Conservation (phyloP, 2,888 invertebrate genomes). For the Macrostomum cliftonense region DNA sequence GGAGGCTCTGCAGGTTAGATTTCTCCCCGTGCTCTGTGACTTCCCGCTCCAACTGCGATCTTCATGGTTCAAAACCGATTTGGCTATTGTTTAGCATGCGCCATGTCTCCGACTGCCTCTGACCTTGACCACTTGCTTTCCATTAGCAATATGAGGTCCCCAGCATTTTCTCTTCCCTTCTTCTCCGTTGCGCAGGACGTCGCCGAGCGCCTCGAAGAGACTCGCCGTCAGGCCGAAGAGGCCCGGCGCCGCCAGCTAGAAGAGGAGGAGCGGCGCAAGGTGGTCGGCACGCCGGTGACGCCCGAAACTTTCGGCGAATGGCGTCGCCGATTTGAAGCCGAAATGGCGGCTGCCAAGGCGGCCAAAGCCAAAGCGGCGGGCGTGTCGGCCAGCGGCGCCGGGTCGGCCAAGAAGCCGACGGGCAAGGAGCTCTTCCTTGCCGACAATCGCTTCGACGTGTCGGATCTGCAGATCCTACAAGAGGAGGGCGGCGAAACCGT, state of each 20-base stretch:
- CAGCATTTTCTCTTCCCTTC: too few relatives aligned
- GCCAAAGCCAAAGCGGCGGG: conserved; percentile 14
- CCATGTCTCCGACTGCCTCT: too few relatives aligned
- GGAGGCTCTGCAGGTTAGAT: conserved; percentile 58
- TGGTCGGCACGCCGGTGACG: conserved; percentile 82
- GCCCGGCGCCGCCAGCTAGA: conserved; percentile 45
- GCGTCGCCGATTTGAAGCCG: conserved; percentile 77
- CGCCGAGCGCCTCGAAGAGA: conserved; percentile 40
- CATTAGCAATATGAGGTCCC: too few relatives aligned
- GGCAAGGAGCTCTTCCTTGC: conserved; percentile 78
- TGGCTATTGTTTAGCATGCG: too few relatives aligned
- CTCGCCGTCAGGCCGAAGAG: too few relatives aligned
- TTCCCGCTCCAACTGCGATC: too few relatives aligned
- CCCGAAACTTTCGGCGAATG: conserved; percentile 84
- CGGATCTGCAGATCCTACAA: conserved; percentile 81
- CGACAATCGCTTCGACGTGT: conserved; percentile 78
- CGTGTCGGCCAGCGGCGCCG: conserved; percentile 3
- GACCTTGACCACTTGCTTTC: too few relatives aligned
- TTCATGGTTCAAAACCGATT: too few relatives aligned
- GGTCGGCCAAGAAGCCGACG: conserved; percentile 39
- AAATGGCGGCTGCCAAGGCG: conserved; percentile 55
- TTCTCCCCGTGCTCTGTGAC: too few relatives aligned
- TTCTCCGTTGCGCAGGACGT: too few relatives aligned
- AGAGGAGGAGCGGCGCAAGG: conserved; percentile 72
- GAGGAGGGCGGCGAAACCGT: conserved; percentile 51